These are phyloP conservation scores for Channa argus DNA, from an alignment of 2,113 vertebrate species.

Conservation along the genomic window DNA sequence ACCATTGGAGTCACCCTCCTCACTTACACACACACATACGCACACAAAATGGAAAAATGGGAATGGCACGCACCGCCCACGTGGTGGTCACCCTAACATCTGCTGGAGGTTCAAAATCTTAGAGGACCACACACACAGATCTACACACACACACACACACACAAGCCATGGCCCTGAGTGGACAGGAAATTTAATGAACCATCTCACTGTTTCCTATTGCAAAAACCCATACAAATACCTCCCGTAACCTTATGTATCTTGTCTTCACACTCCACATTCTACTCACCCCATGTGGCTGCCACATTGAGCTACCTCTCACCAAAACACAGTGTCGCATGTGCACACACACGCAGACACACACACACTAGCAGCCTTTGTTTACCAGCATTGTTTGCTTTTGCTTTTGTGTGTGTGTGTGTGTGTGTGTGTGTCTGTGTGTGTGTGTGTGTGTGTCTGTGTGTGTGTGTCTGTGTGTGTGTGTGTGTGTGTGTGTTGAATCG, in stretches of 20 bases:
- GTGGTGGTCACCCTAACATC: slow-evolving; percentile 73
- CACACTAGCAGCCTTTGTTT: slow-evolving; percentile 17
- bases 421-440: slow-evolving; percentile 23
- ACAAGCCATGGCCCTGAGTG: slow-evolving; percentile 6
- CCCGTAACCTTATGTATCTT: slow-evolving; percentile 10
- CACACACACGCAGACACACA: slow-evolving; percentile 22
- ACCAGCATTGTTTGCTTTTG: slow-evolving; percentile 54
- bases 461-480: slow-evolving; percentile 21
- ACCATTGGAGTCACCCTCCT: slow-evolving; percentile 31
- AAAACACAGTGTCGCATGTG: neutral
- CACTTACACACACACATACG: slow-evolving; percentile 21
- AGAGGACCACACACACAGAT: slow-evolving; percentile 72
- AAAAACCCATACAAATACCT: slow-evolving; percentile 17
- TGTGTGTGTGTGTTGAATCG: neutral
- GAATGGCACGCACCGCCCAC: slow-evolving; percentile 59
- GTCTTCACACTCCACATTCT: slow-evolving; percentile 32
- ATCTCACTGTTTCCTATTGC: slow-evolving; percentile 19
- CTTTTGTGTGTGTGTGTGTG: neutral
- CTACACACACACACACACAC: neutral
- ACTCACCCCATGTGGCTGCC: slow-evolving; percentile 12
- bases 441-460: slow-evolving; percentile 19
- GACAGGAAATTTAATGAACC: slow-evolving; percentile 27
- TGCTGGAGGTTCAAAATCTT: slow-evolving; percentile 63
- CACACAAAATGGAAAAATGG: slow-evolving; percentile 31
- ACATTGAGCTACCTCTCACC: slow-evolving; percentile 33